A percentile compares a stretch with the other conserved stretches of the same genome.
Evolutionary conservation across 2,113 vertebrate species (phyloP).

Genomic region (Ptilorrhoa leucosticta): DNA sequence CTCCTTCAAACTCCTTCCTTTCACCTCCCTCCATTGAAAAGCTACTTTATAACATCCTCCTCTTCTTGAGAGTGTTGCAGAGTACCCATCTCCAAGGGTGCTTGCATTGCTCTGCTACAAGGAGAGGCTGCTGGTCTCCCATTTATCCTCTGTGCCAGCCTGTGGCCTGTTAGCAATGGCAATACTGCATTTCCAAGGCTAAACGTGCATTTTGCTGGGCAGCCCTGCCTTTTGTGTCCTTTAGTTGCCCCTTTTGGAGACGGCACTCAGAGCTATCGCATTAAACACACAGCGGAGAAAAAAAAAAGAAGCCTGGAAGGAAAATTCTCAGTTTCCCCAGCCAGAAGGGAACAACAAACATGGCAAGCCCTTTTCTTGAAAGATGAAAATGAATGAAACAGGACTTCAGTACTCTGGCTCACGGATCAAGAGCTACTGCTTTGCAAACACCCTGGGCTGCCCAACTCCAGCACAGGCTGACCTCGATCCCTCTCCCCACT

Average conservation of each 20-base stretch:
- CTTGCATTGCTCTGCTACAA: not conserved
- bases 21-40: not conserved
- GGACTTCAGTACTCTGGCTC: not conserved
- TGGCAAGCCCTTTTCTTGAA: not conserved
- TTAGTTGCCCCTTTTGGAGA: not conserved
- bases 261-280: not conserved
- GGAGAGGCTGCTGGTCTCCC: not conserved
- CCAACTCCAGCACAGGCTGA: rapidly evolving
- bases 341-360: not conserved
- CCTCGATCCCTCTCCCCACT: not conserved
- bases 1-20: not conserved
- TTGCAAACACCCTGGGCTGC: not conserved
- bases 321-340: not conserved
- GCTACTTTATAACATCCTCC: not conserved
- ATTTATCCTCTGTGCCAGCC: not conserved
- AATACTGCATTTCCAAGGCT: not conserved
- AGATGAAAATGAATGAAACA: not conserved
- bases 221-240: not conserved
- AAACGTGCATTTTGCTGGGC: not conserved
- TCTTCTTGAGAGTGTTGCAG: not conserved
- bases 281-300: not conserved
- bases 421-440: not conserved
- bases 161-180: not conserved
- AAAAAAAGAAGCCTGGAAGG: not conserved
- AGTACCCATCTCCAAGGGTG: not conserved